A percentile compares a stretch with the other conserved stretches of the same genome.
Conservation (phyloP, 2,888 invertebrate species). For the Hyppa rectilinea region DNA sequence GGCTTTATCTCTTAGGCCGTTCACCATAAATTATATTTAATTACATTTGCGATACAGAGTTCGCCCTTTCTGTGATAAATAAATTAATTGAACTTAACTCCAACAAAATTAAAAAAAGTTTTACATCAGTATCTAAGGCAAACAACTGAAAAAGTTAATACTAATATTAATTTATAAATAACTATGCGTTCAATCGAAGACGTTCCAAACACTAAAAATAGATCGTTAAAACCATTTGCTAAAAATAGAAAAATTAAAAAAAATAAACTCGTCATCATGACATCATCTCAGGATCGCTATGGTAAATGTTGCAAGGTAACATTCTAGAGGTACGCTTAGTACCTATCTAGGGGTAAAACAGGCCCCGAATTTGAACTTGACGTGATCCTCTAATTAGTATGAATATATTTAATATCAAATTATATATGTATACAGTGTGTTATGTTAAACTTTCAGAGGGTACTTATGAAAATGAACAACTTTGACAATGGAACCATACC, state of each 20-base stretch:
- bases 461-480: no score
- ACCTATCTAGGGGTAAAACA: background rate
- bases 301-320: background rate
- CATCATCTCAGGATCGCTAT: background rate
- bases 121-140: background rate
- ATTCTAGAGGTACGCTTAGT: background rate
- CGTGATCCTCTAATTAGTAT: background rate
- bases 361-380: background rate
- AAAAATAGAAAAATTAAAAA: no score
- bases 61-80: background rate
- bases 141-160: background rate
- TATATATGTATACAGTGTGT: no score
- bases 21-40: background rate
- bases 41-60: no score
- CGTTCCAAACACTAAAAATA: background rate
- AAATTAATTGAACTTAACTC: background rate
- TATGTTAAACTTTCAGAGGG: no score
- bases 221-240: background rate
- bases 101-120: background rate
- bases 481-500: no score
- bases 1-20: background rate
- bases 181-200: background rate
- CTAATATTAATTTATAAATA: background rate
- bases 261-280: background rate
- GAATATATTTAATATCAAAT: background rate